These are phyloP conservation scores for Drosophila seclusa DNA, from an alignment of 2,888 invertebrate genomes.

Conservation along the genomic window DNA sequence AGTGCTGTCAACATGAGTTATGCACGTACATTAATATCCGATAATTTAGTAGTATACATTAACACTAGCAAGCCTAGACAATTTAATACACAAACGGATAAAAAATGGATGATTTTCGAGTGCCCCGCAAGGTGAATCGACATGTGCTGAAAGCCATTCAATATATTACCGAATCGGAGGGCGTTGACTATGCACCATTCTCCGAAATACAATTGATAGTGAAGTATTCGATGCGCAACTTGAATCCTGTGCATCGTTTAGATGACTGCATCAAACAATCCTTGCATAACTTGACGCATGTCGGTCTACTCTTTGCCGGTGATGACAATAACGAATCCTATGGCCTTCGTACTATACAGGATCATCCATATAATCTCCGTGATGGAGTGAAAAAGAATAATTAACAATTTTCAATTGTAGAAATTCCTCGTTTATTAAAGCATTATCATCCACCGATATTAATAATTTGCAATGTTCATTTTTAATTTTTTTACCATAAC, in stretches of 20 bases:
- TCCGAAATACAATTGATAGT: conserved; percentile 50
- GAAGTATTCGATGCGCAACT: conserved; percentile 60
- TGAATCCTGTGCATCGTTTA: conserved; percentile 57
- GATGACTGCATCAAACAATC: conserved; percentile 52
- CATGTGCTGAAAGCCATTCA: conserved; percentile 73
- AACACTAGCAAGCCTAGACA: background rate
- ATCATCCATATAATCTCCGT: background rate
- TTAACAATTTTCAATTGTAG: background rate
- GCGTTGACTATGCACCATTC: conserved; percentile 20
- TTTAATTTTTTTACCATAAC: conserved; percentile 65
- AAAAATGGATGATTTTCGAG: conserved; percentile 67
- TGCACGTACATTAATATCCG: background rate
- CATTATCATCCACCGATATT: background rate
- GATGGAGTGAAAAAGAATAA: background rate
- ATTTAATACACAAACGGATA: too few species aligned
- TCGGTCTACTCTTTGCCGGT: conserved; percentile 15
- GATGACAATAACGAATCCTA: background rate
- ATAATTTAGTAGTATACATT: background rate
- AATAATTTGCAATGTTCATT: conserved; percentile 1
- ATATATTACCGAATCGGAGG: conserved; percentile 34
- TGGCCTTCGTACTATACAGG: conserved; percentile 1
- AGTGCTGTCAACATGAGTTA: background rate
- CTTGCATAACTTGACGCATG: conserved; percentile 39
- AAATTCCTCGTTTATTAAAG: too few species aligned
- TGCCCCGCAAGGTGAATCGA: conserved; percentile 74